A percentile compares a stretch with the other conserved stretches of the same genome.
phyloP scores from a whole-genome alignment of 2,888 invertebrate genomes.

The Heliconius ethilla region DNA sequence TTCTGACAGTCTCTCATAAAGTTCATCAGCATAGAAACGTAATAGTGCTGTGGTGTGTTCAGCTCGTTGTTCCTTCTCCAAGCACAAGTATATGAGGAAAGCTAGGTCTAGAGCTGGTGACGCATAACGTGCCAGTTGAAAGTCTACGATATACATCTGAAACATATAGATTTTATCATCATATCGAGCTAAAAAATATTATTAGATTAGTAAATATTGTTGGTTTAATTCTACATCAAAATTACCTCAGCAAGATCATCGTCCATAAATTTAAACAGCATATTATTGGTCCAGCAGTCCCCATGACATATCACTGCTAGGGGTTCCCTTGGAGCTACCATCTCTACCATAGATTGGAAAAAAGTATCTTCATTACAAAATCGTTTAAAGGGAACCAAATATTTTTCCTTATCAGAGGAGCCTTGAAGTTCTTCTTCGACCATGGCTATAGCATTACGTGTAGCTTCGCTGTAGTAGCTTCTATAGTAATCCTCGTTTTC shows the following conservation, averaged over 20 bases:
- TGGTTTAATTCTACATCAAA: conserved; percentile 16
- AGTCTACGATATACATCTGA: conserved; percentile 86
- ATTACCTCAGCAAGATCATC: conserved; percentile 80
- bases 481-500: conserved; percentile 87
- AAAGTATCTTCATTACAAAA: conserved; percentile 85
- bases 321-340: conserved; percentile 83
- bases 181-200: too few relatives aligned
- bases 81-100: conserved; percentile 85
- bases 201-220: too few relatives aligned
- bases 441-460: conserved; percentile 85
- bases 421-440: conserved; percentile 75
- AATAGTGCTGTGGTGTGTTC: conserved; percentile 82
- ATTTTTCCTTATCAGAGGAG: conserved; percentile 72
- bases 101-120: conserved; percentile 86
- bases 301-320: conserved; percentile 88
- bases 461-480: conserved; percentile 85
- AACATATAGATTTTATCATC: not conserved
- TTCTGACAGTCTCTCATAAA: conserved; percentile 79
- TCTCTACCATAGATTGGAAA: conserved; percentile 85
- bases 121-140: conserved; percentile 86
- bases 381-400: conserved; percentile 81
- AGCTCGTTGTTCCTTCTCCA: conserved; percentile 83
- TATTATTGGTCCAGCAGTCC: conserved; percentile 89
- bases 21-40: conserved; percentile 82
- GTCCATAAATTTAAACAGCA: conserved; percentile 83